These are phyloP conservation scores for Polietes domitor DNA, from an alignment of 2,888 invertebrate genomes.

Conservation along the genomic window DNA sequence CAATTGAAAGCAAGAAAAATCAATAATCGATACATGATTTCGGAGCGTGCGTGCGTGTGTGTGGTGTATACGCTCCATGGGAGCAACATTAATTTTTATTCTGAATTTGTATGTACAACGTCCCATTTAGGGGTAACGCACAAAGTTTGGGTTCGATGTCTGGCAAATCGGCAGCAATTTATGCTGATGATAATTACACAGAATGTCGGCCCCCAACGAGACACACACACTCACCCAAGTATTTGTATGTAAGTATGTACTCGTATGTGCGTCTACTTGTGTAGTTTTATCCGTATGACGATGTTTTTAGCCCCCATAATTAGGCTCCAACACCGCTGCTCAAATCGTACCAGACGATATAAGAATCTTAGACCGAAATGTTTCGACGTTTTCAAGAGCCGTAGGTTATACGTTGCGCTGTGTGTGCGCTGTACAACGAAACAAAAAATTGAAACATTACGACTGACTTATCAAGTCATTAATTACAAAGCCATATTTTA, in stretches of 20 bases:
- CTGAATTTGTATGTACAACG: too few relatives aligned
- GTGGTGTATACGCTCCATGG: too few relatives aligned
- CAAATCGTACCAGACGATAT: background rate
- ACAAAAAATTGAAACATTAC: constrained; percentile 58
- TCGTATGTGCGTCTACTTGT: background rate
- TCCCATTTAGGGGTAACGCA: too few relatives aligned
- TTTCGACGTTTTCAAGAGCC: constrained; percentile 39
- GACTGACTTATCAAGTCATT: constrained; percentile 65
- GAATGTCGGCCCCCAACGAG: too few relatives aligned
- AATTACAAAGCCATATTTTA: constrained; percentile 59
- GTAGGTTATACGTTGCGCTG: constrained; percentile 56
- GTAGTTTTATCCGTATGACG: background rate
- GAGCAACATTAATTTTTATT: too few relatives aligned
- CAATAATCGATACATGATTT: too few relatives aligned
- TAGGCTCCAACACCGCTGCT: background rate
- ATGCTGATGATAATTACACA: background rate
- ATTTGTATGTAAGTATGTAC: background rate
- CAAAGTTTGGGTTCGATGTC: background rate
- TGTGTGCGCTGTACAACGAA: constrained; percentile 51
- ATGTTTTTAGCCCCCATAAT: background rate
- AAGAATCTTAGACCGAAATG: background rate
- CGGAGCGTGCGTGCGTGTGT: too few relatives aligned
- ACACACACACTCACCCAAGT: background rate
- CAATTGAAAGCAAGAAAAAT: too few relatives aligned
- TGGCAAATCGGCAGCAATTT: background rate